Conservation (phyloP, 2,888 invertebrate species). For the Nymphalis c-album region DNA sequence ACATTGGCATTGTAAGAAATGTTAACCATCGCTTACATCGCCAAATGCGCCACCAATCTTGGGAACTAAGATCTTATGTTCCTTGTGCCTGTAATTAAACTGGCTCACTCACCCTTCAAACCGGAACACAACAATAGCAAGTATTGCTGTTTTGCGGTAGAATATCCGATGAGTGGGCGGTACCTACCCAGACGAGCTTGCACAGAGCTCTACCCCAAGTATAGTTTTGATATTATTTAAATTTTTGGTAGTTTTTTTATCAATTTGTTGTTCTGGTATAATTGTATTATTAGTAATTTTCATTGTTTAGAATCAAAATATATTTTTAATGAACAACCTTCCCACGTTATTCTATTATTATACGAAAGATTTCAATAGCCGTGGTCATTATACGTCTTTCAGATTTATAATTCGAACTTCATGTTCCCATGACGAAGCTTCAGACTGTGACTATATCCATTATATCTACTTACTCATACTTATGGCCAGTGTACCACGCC, state of each 20-base stretch:
- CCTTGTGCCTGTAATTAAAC: too few species aligned
- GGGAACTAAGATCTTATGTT: too few species aligned
- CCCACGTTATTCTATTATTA: slow-evolving; percentile 51
- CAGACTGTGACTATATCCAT: slow-evolving; percentile 54
- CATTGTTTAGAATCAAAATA: slow-evolving; percentile 16
- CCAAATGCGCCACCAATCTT: too few species aligned
- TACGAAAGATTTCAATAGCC: slow-evolving; percentile 50
- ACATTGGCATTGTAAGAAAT: too few species aligned
- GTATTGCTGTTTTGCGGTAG: too few species aligned
- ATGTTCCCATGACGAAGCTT: slow-evolving; percentile 73
- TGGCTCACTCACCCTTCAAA: too few species aligned
- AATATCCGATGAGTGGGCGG: too few species aligned
- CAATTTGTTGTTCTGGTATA: neutral
- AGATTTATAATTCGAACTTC: slow-evolving; percentile 57
- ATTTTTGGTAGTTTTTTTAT: neutral
- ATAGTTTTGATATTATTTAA: neutral
- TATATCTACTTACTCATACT: slow-evolving; percentile 35
- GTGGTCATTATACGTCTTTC: slow-evolving; percentile 50
- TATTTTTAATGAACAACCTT: slow-evolving; percentile 41
- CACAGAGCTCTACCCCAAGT: too few species aligned
- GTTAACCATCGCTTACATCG: too few species aligned
- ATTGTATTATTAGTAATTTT: slow-evolving; percentile 11
- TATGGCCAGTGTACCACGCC: slow-evolving; percentile 44
- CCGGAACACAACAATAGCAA: too few species aligned
- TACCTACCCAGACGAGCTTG: too few species aligned